phyloP scores from a whole-genome alignment of 2,797 vertebrate species.

The Fringilla coelebs region DNA sequence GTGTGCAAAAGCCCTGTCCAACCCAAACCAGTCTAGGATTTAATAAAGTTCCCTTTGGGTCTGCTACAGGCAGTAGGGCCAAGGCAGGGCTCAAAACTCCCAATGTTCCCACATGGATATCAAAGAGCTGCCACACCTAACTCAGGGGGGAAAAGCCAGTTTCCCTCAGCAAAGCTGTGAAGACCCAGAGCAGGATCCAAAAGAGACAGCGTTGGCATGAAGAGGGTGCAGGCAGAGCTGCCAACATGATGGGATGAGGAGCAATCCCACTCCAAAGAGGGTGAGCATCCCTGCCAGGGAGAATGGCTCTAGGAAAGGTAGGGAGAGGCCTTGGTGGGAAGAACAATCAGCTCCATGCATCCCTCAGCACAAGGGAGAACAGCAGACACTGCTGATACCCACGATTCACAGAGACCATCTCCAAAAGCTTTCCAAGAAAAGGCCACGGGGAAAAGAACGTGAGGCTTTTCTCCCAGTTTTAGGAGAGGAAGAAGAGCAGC shows the following conservation, averaged over 20 bases:
- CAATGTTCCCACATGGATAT: fast-evolving
- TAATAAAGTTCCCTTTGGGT: not conserved
- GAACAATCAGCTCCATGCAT: not conserved
- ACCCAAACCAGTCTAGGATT: not conserved
- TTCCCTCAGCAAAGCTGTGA: not conserved
- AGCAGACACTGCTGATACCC: not conserved
- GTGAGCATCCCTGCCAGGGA: not conserved
- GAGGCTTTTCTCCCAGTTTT: not conserved
- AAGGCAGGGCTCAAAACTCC: not conserved
- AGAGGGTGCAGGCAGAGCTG: not conserved
- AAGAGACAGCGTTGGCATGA: fast-evolving
- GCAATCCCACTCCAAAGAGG: not conserved
- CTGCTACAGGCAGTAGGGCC: fast-evolving
- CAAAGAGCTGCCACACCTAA: not conserved
- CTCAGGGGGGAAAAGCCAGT: not conserved
- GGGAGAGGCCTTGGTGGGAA: not conserved
- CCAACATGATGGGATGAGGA: fast-evolving
- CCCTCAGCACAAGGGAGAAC: not conserved
- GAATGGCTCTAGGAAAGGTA: not conserved
- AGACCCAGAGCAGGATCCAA: not conserved
- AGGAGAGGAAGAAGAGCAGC: not conserved
- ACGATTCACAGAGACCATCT: fast-evolving
- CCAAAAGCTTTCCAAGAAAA: not conserved
- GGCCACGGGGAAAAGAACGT: fast-evolving
- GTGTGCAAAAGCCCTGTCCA: fast-evolving